These are phyloP conservation scores for Siniperca chuatsi DNA, from an alignment of 2,113 vertebrate species.

Conservation along the genomic window DNA sequence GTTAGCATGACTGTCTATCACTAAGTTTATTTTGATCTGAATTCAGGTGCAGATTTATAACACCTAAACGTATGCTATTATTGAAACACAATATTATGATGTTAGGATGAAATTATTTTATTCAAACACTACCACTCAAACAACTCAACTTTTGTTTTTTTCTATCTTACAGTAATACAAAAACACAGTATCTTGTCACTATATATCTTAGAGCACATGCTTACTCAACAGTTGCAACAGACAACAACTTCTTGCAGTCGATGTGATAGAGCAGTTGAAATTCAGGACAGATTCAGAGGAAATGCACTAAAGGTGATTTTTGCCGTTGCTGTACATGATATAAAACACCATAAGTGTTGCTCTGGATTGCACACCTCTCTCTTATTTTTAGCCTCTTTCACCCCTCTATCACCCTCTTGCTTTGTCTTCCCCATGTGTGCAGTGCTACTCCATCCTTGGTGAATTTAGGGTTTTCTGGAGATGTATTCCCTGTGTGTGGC, in stretches of 20 bases:
- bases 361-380: neutral
- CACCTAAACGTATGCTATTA: too few species aligned
- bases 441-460: neutral
- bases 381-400: neutral
- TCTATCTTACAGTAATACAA: neutral
- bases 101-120: neutral
- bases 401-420: neutral
- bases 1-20: neutral
- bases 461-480: slow-evolving; percentile 12
- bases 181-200: neutral
- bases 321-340: neutral
- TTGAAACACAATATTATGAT: too few species aligned
- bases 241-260: neutral
- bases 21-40: too few species aligned
- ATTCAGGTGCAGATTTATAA: too few species aligned
- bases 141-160: neutral
- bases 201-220: neutral
- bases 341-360: neutral
- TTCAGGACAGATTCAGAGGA: slow-evolving; percentile 11
- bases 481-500: neutral
- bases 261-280: neutral
- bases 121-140: neutral
- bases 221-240: slow-evolving; percentile 8
- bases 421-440: neutral
- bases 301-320: slow-evolving; percentile 7